phyloP scores from a whole-genome alignment of 2,797 vertebrate species.

The Craterocephalus amniculus region DNA sequence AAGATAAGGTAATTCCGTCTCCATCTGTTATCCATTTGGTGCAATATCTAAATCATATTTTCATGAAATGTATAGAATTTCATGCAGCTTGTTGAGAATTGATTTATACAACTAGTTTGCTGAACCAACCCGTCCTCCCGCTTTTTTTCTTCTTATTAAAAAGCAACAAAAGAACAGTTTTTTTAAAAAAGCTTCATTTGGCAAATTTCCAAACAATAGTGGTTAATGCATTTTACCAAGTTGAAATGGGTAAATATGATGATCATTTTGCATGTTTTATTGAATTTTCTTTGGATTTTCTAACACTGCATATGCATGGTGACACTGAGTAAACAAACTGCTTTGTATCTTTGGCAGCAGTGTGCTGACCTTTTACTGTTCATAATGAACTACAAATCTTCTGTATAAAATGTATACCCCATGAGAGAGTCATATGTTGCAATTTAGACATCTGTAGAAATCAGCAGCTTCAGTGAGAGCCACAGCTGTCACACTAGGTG shows the following conservation, averaged over 20 bases:
- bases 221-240: too few species aligned
- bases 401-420: neutral
- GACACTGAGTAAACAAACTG: neutral
- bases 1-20: conserved; percentile 21
- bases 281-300: neutral
- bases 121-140: neutral
- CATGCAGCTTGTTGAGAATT: neutral
- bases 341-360: neutral
- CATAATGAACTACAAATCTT: neutral
- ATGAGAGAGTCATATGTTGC: neutral
- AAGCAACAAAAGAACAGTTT: neutral
- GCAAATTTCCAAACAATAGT: too few species aligned
- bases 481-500: conserved; percentile 12
- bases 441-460: neutral
- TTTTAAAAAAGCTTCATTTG: too few species aligned
- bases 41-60: neutral
- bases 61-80: too few species aligned
- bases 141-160: neutral
- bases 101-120: neutral
- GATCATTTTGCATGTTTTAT: neutral
- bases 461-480: neutral
- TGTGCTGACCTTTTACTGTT: neutral
- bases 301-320: neutral
- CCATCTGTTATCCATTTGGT: conserved; percentile 4
- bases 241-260: neutral